Evolutionary conservation across 2,113 vertebrate genomes (phyloP).

Genomic region (Cromileptes altivelis): DNA sequence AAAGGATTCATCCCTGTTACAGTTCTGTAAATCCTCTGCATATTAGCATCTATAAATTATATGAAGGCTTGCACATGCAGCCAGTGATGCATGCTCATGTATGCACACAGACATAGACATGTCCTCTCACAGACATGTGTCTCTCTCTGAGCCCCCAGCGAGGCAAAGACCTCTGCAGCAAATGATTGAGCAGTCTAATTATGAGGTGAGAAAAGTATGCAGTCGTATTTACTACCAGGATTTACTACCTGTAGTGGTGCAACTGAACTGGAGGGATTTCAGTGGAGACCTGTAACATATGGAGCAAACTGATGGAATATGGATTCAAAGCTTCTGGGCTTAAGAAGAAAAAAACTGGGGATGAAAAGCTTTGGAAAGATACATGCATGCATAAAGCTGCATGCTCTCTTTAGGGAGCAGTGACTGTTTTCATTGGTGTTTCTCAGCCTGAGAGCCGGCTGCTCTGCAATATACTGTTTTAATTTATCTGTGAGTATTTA

Average conservation of each 20-base stretch:
- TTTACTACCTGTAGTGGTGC: conserved; percentile 30
- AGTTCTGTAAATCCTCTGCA: background rate
- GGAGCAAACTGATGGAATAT: conserved; percentile 42
- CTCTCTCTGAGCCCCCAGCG: background rate
- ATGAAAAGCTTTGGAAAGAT: background rate
- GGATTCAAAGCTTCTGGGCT: conserved; percentile 3
- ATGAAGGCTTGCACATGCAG: background rate
- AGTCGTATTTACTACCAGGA: conserved; percentile 48
- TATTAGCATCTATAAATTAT: background rate
- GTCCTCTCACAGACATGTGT: background rate
- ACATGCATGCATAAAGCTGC: background rate
- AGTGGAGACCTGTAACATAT: conserved; percentile 46
- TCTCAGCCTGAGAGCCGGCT: background rate
- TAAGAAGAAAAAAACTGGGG: too few species aligned
- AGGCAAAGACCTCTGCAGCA: conserved; percentile 20
- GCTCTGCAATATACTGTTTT: background rate
- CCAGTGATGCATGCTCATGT: background rate
- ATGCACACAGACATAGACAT: background rate
- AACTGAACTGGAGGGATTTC: conserved; percentile 20
- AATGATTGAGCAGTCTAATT: conserved; percentile 72
- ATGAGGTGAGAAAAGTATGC: conserved; percentile 37
- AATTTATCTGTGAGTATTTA: background rate
- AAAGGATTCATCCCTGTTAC: background rate
- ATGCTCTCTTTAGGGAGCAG: background rate
- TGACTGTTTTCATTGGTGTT: background rate